phyloP scores from a whole-genome alignment of 2,888 invertebrate genomes.

The Aspidiotus rigidus region DNA sequence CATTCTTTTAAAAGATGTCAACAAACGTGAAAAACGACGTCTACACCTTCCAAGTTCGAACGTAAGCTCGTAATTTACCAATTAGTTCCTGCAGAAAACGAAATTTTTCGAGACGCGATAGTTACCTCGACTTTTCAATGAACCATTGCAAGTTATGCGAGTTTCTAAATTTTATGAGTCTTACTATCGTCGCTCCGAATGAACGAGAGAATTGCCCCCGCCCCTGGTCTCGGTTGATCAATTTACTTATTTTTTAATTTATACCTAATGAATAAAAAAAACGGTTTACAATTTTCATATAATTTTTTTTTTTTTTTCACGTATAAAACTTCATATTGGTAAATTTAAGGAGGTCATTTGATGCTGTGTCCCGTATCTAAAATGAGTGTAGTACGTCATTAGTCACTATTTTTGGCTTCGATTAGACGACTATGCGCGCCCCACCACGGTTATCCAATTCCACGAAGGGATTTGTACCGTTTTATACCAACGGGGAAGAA shows the following conservation, averaged over 20 bases:
- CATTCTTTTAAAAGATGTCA: too few species aligned
- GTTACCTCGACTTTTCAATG: conserved; percentile 3
- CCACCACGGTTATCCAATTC: conserved; percentile 29
- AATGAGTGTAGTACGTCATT: conserved; percentile 32
- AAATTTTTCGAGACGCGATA: neutral
- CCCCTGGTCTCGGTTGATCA: too few species aligned
- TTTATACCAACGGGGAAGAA: conserved; percentile 15
- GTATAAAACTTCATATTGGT: neutral
- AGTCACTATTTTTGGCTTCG: conserved; percentile 33
- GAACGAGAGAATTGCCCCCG: too few species aligned
- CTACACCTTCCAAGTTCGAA: too few species aligned
- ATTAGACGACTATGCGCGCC: conserved; percentile 16
- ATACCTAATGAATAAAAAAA: too few species aligned
- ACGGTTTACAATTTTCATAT: too few species aligned
- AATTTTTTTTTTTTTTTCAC: too few species aligned
- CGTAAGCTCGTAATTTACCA: too few species aligned
- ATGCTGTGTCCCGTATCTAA: conserved; percentile 32
- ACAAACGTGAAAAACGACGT: too few species aligned
- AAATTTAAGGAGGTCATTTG: conserved; percentile 33
- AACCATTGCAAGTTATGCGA: neutral
- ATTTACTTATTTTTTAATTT: too few species aligned
- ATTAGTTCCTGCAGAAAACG: too few species aligned
- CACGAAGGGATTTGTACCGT: conserved; percentile 28
- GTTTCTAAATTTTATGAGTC: neutral
- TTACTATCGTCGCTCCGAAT: neutral